Conservation (phyloP, 2,888 invertebrate genomes). For the Creontiades dilutus region DNA sequence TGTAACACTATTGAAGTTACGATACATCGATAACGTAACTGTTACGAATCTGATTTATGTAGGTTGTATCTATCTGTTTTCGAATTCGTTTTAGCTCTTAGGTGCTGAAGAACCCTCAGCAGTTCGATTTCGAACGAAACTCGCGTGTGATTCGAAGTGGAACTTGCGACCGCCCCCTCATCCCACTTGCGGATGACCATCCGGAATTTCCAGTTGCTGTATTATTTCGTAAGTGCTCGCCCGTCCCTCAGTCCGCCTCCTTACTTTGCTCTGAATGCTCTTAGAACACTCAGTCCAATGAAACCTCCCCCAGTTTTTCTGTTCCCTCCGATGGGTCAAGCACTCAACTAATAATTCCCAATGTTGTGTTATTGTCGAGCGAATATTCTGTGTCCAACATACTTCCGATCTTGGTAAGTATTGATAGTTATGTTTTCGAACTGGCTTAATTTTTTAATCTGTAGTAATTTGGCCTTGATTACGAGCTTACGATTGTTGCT, state of each 20-base stretch:
- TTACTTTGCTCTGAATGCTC: neutral
- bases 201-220: constrained; percentile 19
- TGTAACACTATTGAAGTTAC: too few relatives aligned
- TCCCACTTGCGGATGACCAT: neutral
- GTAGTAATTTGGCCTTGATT: too few relatives aligned
- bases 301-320: neutral
- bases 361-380: neutral
- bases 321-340: neutral
- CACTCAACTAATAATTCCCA: neutral
- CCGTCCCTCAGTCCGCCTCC: neutral
- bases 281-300: constrained; percentile 15
- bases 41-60: too few relatives aligned
- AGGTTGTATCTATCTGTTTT: too few relatives aligned
- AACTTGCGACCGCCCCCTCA: neutral
- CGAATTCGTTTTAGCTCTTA: too few relatives aligned
- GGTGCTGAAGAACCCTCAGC: too few relatives aligned
- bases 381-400: neutral
- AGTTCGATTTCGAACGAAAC: neutral
- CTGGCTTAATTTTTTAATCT: too few relatives aligned
- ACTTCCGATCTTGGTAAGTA: neutral
- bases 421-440: neutral
- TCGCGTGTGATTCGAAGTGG: constrained; percentile 12
- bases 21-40: too few relatives aligned
- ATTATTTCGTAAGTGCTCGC: neutral
- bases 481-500: too few relatives aligned